These are phyloP conservation scores for Podilymbus podiceps DNA, from an alignment of 2,113 vertebrate genomes.

Conservation along the genomic window DNA sequence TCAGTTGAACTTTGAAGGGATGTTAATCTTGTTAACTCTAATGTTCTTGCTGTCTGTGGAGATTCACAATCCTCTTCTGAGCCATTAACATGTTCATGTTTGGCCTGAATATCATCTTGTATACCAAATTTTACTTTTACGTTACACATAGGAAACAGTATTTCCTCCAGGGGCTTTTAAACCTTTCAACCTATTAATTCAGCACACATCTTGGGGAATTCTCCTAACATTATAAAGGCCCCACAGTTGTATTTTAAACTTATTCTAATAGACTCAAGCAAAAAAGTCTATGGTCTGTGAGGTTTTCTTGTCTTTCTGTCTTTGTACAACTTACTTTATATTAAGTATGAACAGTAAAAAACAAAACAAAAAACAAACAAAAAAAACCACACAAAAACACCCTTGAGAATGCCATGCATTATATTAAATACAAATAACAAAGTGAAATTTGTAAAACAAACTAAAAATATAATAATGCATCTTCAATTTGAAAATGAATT, in stretches of 20 bases:
- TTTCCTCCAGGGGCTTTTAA: conserved; percentile 8
- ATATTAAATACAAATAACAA: neutral
- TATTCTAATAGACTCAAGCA: neutral
- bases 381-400: neutral
- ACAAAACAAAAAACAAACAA: neutral
- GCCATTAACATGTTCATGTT: neutral
- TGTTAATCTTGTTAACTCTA: neutral
- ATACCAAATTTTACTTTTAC: conserved; percentile 28
- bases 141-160: conserved; percentile 15
- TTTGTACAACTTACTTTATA: neutral
- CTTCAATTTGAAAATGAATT: neutral
- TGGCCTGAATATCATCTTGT: neutral
- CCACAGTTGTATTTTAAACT: neutral
- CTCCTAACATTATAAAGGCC: neutral
- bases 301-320: neutral
- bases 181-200: conserved; percentile 8
- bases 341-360: neutral
- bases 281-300: neutral
- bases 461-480: neutral
- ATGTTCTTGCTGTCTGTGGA: neutral
- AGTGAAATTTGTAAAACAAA: neutral
- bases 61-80: neutral
- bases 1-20: neutral
- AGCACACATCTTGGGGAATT: neutral
- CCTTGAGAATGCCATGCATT: neutral